phyloP scores from a whole-genome alignment of 2,888 invertebrate species.

The Aphidius colemani region DNA sequence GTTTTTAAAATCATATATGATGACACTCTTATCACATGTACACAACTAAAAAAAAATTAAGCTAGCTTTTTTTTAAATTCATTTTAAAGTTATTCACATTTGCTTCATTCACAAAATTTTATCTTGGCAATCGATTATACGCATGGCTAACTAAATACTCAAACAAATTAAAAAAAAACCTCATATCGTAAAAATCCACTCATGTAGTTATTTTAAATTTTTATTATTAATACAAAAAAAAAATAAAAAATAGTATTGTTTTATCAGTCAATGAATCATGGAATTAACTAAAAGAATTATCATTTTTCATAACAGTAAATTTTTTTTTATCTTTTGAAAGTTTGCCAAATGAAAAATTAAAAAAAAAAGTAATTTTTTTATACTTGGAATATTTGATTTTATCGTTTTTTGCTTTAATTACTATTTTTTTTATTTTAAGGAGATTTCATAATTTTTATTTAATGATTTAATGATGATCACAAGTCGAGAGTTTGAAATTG shows the following conservation, averaged over 20 bases:
- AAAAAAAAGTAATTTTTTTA: too few relatives aligned
- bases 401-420: background rate
- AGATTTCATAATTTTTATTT: background rate
- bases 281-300: conserved; percentile 3
- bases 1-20: conserved; percentile 30
- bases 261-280: conserved; percentile 9
- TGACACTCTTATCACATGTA: conserved; percentile 32
- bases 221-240: too few relatives aligned
- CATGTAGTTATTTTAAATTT: background rate
- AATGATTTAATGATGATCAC: background rate
- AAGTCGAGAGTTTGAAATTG: too few relatives aligned
- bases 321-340: too few relatives aligned
- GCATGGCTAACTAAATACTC: background rate
- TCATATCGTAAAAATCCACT: background rate
- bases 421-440: background rate
- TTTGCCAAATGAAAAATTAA: too few relatives aligned
- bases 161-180: background rate
- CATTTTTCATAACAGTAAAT: background rate
- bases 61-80: background rate
- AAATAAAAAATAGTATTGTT: background rate
- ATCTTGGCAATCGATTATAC: conserved; percentile 16
- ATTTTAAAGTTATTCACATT: background rate
- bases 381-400: too few relatives aligned
- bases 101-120: background rate
- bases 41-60: conserved; percentile 24